Evolutionary conservation across 2,888 invertebrate species (phyloP).

Genomic region (Anarsia innoxiella): DNA sequence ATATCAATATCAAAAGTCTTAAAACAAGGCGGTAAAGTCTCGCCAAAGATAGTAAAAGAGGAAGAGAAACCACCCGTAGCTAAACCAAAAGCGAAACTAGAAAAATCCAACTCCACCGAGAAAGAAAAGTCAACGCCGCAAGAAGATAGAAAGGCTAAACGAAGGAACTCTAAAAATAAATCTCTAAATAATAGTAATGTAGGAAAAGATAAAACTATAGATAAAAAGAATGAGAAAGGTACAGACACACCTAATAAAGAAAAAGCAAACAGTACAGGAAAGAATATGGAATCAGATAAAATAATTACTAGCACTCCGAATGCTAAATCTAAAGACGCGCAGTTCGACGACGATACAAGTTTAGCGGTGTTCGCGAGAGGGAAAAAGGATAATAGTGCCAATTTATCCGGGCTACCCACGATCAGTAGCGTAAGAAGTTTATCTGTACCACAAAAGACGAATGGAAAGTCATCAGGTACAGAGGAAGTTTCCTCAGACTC

Average conservation of each 20-base stretch:
- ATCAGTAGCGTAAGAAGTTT: conserved; percentile 53
- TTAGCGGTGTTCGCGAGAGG: conserved; percentile 42
- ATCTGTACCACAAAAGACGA: conserved; percentile 23
- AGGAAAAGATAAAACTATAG: conserved; percentile 19
- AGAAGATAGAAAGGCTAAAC: conserved; percentile 29
- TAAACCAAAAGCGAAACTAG: conserved; percentile 10
- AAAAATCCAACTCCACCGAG: conserved; percentile 20
- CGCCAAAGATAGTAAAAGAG: conserved; percentile 14
- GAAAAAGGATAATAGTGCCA: conserved; percentile 20
- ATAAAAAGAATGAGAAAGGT: conserved; percentile 23
- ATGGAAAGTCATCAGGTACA: conserved; percentile 26
- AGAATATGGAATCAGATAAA: conserved; percentile 15
- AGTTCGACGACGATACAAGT: conserved; percentile 48
- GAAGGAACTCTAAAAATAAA: conserved; percentile 38
- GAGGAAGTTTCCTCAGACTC: conserved; percentile 35
- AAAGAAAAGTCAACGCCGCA: conserved; percentile 10
- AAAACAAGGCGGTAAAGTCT: conserved; percentile 15
- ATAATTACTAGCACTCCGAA: conserved; percentile 17
- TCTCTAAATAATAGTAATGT: conserved; percentile 28
- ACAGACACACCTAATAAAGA: conserved; percentile 22
- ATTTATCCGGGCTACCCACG: conserved; percentile 38
- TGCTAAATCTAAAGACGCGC: conserved; percentile 33
- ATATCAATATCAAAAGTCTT: conserved; percentile 20
- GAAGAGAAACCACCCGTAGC: conserved; percentile 23
- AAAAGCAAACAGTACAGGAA: conserved; percentile 19